Base-by-base conservation (phyloP, 1,140 invertebrate species). In the Ceratosolen fusciceps region DNA sequence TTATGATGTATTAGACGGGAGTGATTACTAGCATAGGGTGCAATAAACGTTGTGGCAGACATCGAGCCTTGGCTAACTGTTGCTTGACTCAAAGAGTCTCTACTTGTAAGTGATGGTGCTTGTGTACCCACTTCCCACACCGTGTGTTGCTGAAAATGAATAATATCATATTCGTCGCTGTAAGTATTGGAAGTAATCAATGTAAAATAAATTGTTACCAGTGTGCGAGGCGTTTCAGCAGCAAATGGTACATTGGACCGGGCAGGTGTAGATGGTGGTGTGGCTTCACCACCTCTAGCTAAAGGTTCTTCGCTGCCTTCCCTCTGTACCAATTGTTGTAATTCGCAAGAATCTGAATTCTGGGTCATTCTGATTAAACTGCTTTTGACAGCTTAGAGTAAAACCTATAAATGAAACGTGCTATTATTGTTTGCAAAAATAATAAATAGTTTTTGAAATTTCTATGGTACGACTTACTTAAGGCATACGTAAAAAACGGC, bases 1-100 rank as follows among this genome's bases (percentile, higher is more conserved):
- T 93, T 93, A 5, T 93, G 85, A 83, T 92, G 93, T 19, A 90
- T 88, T 47, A 91, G 84, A 76, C 91, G 89, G 10, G 91, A 84
- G n/a, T 91, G 89, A 88, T 91, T 92, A 10, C 86, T 84, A 76
- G 24, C 24, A 52, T 52, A 49, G 54, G 68, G 54, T 29, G 19
- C 19, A 71, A 52, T 29, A 21, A 21, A 4, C 52, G 39, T 16
- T 71, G 14, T 71, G 14, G 16, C 47, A 47, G 67, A 49, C 19
- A 49, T 47, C 3, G 67, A 70, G 43, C n/a, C 24, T 70, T 89
- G 88, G 80, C 88, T 90, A 2, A 85, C 85, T 1, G 88, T 89
- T 43, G 86, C 88, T 82, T 89, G 88, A 43, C 88, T 89, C n/a
- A 88, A 90, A 77, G 88, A 90, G 49, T 83, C 87, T 86, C 90